These are phyloP conservation scores for Brevimyrus niger DNA, from an alignment of 2,113 vertebrate genomes.

Conservation along the genomic window DNA sequence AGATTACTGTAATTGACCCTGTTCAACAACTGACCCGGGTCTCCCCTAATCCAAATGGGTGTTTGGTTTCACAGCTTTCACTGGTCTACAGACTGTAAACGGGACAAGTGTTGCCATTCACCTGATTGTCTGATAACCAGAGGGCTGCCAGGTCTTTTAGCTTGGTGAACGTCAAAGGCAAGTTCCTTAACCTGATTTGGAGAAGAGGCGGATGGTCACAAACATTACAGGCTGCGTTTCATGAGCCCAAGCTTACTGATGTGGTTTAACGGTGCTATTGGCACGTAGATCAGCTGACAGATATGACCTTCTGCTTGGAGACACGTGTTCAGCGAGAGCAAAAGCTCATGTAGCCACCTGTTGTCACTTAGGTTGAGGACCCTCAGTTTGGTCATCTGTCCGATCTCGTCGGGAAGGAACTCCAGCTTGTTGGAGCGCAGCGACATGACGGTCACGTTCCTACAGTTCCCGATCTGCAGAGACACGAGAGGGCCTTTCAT, in stretches of 20 bases:
- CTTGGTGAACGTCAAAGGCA: constrained; percentile 95
- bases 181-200: constrained; percentile 82
- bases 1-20: background rate
- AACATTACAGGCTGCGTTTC: background rate
- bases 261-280: background rate
- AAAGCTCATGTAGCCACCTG: constrained; percentile 61
- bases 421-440: constrained; percentile 95
- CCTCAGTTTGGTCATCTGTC: constrained; percentile 95
- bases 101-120: constrained; percentile 40
- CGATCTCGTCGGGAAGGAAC: constrained; percentile 95
- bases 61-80: background rate
- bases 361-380: constrained; percentile 96
- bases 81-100: background rate
- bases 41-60: background rate
- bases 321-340: background rate
- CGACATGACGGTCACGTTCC: constrained; percentile 95
- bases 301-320: background rate
- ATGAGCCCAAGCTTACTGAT: background rate
- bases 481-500: constrained; percentile 15
- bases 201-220: background rate
- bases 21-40: background rate
- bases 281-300: background rate
- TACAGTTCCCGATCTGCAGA: constrained; percentile 89
- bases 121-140: constrained; percentile 99
- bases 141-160: constrained; percentile 95